Evolutionary conservation across 2,113 vertebrate genomes (phyloP).

Genomic region (Lasiurus borealis): DNA sequence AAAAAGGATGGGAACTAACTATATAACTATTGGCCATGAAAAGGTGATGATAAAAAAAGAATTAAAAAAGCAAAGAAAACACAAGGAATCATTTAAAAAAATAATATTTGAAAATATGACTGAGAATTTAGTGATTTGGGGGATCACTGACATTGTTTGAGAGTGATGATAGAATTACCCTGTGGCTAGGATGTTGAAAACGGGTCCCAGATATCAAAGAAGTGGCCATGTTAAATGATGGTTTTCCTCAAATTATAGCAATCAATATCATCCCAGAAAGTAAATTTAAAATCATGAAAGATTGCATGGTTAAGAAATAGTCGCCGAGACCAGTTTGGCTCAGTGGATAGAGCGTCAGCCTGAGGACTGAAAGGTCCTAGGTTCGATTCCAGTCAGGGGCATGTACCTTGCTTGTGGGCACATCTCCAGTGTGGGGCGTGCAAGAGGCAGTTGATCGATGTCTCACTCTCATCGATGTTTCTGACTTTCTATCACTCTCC

Average conservation of each 20-base stretch:
- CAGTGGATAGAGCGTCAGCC: too few species aligned
- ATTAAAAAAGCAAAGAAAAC: neutral
- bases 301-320: neutral
- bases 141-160: neutral
- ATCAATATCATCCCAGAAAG: neutral
- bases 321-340: too few species aligned
- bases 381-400: too few species aligned
- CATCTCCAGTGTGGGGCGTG: too few species aligned
- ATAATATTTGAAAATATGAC: neutral
- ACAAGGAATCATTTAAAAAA: neutral
- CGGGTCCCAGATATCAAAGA: neutral
- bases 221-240: neutral
- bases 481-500: too few species aligned
- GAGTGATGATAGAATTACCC: accelerated
- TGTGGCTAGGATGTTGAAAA: neutral
- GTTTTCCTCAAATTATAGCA: neutral
- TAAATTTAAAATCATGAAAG: neutral
- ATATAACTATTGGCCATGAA: neutral
- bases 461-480: too few species aligned
- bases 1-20: too few species aligned
- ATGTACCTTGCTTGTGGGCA: too few species aligned
- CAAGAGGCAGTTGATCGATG: too few species aligned
- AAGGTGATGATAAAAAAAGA: neutral
- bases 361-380: too few species aligned
- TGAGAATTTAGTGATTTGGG: neutral